Base-by-base conservation (phyloP, 1,140 invertebrate genomes). In the Eriosoma lanigerum region DNA sequence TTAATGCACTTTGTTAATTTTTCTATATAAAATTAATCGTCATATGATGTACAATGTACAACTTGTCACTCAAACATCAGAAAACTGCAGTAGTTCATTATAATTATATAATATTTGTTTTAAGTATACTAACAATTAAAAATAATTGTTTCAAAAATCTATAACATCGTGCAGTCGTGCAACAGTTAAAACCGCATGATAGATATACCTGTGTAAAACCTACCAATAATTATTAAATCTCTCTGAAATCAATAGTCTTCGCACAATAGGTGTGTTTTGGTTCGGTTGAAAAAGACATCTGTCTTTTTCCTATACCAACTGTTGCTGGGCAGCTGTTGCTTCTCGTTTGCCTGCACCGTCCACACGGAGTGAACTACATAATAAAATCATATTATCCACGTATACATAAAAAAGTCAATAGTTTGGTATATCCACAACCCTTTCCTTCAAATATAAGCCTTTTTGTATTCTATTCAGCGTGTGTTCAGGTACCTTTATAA, bases 261-360 rank as follows among this genome's bases (percentile, higher is more conserved):
- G 19, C 38, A 78, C 75, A 78, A 78, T 78, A 60, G 56, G 21
- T 15, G 54, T 62, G 56, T 78, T 78, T 78, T 78, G 75, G 75
- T 78, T 78, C 56, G 44, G 54, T 44, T 12, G 56, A 26, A 48
- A 48, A 48, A 78, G 75, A 78, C 75, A 78, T 56, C 75, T 78
- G 75, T 78, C 75, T 29, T 78, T n/a, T 78, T 78, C 56, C 75
- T 38, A 62, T 48, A 58, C 75, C 75, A 78, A 78, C 75, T 78
- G 75, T 78, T 78, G 75, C 75, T 78, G 75, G 75, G 56, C 75
- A 78, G 75, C 75, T 78, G 75, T 78, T 78, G 75, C 75, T 62
- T 78, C 73, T 76, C 70, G 70, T 54, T 48, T 56, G 72, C 17
- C 70, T 56, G 72, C 24, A 52, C 21, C 54, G 54, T 38, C n/a